Percentiles rank a stretch among this genome's conserved stretches.
These are phyloP conservation scores for Oligia fasciuncula DNA, from an alignment of 2,888 invertebrate species.

Conservation along the genomic window DNA sequence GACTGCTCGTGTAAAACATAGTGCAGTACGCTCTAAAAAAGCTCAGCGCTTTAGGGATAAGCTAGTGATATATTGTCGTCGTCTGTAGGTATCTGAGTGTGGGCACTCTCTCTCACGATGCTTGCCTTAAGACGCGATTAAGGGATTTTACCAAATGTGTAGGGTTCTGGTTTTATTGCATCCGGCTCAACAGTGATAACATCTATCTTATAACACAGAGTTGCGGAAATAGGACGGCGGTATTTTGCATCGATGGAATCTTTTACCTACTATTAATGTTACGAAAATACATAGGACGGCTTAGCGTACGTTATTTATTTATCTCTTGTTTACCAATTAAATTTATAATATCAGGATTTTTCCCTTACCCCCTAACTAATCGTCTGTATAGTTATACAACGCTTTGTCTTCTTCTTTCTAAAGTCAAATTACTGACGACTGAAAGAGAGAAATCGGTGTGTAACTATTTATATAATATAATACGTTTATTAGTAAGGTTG, in stretches of 20 bases:
- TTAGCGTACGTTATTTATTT: background rate
- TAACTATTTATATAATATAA: too few relatives aligned
- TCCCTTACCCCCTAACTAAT: background rate
- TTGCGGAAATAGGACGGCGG: background rate
- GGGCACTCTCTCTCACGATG: background rate
- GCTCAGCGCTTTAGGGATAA: slow-evolving; percentile 15
- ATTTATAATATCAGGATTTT: background rate
- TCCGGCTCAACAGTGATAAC: slow-evolving; percentile 34
- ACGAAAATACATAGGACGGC: background rate
- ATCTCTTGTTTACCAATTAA: background rate
- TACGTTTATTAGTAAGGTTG: too few relatives aligned
- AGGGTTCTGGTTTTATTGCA: slow-evolving; percentile 28
- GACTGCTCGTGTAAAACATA: too few relatives aligned
- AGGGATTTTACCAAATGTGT: slow-evolving; percentile 36
- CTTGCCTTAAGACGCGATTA: slow-evolving; percentile 32
- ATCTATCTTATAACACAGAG: slow-evolving; percentile 11
- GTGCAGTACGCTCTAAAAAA: too few relatives aligned
- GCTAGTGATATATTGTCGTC: slow-evolving; percentile 23
- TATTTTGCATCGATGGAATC: background rate
- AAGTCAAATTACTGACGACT: too few relatives aligned
- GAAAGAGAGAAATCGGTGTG: too few relatives aligned
- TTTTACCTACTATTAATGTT: background rate
- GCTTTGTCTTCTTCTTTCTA: too few relatives aligned
- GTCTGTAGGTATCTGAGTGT: background rate
- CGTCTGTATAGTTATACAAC: too few relatives aligned